Evolutionary conservation across 2,888 invertebrate genomes (phyloP), one percentile per base, ranked within the genome.

Genomic region (Cepaea hortensis): DNA sequence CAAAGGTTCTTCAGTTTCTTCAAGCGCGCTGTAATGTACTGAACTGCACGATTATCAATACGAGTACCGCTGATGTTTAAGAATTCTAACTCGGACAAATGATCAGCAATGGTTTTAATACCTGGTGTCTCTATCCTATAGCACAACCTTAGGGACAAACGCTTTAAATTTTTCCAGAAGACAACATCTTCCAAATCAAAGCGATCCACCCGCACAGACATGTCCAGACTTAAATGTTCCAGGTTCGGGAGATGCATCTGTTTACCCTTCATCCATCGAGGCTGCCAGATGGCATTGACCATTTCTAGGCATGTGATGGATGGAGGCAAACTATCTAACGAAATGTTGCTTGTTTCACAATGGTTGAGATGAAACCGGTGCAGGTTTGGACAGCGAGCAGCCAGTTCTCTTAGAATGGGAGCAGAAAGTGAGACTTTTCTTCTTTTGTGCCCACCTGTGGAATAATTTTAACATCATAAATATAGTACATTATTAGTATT

Each of bases 321-420:
- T 9, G 68, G 20, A 15, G 93, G 93, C 11, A 92, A 87, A 77
- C 89, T 88, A 15, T 81, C 86, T 23, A 89, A 84, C 50, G 90
- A 86, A 13, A 93, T 72, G 80, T 89, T 90, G 70, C 90, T 89
- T 18, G 90, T 89, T 81, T 90, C 91, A 72, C 91, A 89, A 3
- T 87, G 80, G 50, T 90, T 84, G 15, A 93, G 83, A 62, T 91
- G 89, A 9, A 93, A 85, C 20, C 89, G 89, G 50, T 55, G 46
- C 50, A 93, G 88, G 75, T 91, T 91, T 46, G 93, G 93, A 89
- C 93, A 93, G 20, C 92, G 87, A 23, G 90, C 89, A n/a, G 88
- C 77, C 11, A 93, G 89, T 75, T 93, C 93, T 9, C 90, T 89
- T 62, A 93, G 85, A 90, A 93, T 91, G 9, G 93, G 91, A 88